Base-by-base conservation (phyloP, 2,113 vertebrate genomes). In the Passer montanus region DNA sequence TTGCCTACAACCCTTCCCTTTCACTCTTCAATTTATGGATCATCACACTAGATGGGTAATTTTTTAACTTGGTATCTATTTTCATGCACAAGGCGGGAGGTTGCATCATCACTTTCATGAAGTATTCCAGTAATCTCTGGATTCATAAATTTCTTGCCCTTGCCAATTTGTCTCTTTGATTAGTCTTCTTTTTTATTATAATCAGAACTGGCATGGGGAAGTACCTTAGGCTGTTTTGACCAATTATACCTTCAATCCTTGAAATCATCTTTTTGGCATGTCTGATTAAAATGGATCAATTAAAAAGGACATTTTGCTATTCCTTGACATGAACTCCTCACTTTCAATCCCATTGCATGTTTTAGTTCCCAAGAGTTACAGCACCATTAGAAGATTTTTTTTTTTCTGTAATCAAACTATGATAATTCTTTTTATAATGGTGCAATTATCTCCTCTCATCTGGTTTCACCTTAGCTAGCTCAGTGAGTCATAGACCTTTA, bases 401-500 rank as follows among this genome's bases (percentile, higher is more conserved):
- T 55, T 53, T 73, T 39, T 26, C 93, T 60, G 63, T 88, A 93
- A 95, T 95, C 93, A 91, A 94, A 87, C 74, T 28, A 37, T 79
- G 84, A 93, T 95, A 91, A 95, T 91, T 92, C 81, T 95, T 95
- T 94, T 91, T 73, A 84, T 94, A 96, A 95, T 90, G 75, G 91
- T 87, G 87, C 75, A 95, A 96, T 96, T 96, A 97, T 91, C 96
- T 94, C 21, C 70, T 94, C 82, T 90, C 73, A 90, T 86, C 83
- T 90, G 79, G 90, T 93, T 96, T 96, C 94, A 95, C 94, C 94
- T 96, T 80, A 94, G 73, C 60, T 68, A 92, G 85, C 73, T 94
- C 55, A 59, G 67, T 96, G 95, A 97, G 85, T 96, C 95, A 96
- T 78, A 96, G 76, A 86, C 79, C 94, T 95, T 93, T 92, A 95